A percentile compares a stretch with the other conserved stretches of the same genome.
phyloP scores from a whole-genome alignment of 2,888 invertebrate species.

The Yponomeuta cagnagella region DNA sequence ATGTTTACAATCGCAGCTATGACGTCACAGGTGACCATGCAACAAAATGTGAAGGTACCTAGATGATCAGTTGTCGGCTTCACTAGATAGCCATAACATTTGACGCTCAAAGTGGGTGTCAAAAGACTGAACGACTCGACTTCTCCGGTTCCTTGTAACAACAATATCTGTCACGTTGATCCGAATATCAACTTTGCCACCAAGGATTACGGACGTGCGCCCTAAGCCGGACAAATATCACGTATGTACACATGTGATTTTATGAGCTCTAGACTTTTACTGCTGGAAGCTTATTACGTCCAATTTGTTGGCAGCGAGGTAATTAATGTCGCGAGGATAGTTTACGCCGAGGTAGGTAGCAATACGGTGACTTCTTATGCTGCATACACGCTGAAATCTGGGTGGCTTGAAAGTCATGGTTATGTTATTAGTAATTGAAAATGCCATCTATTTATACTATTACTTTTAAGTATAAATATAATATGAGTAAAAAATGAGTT shows the following conservation, averaged over 20 bases:
- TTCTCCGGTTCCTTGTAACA: background rate
- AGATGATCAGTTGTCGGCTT: too few relatives aligned
- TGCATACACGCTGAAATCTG: background rate
- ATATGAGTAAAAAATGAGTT: background rate
- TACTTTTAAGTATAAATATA: too few relatives aligned
- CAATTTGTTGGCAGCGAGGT: constrained; percentile 7
- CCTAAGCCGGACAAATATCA: background rate
- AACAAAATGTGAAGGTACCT: too few relatives aligned
- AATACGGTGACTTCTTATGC: background rate
- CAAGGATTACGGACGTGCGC: background rate
- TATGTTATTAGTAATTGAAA: too few relatives aligned
- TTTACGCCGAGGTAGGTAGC: background rate
- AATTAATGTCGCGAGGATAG: constrained; percentile 8
- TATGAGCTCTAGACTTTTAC: constrained; percentile 4
- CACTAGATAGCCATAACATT: background rate
- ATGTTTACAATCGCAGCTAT: too few relatives aligned
- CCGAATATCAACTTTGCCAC: background rate
- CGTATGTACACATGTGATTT: background rate
- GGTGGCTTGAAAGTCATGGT: too few relatives aligned
- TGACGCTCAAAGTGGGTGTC: background rate
- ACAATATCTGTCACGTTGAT: background rate
- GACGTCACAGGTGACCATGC: too few relatives aligned
- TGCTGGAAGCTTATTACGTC: background rate
- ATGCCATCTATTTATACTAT: too few relatives aligned
- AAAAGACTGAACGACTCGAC: too few relatives aligned